These are phyloP conservation scores for Poicephalus meyeri DNA, from an alignment of 2,113 vertebrate species.

Conservation along the genomic window DNA sequence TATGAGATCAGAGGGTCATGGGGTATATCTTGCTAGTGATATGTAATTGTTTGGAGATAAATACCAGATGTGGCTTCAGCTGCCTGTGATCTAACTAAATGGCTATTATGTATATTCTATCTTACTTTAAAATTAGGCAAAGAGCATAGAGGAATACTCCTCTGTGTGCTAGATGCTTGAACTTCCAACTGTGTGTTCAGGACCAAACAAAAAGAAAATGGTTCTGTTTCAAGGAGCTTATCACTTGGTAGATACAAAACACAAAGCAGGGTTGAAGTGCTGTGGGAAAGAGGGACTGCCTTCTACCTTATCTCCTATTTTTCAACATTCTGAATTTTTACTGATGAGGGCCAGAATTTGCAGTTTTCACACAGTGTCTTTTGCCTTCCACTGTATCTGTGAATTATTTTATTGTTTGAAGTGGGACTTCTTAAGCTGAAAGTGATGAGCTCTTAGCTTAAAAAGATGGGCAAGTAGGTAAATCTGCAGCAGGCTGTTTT, in stretches of 20 bases:
- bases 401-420: not conserved
- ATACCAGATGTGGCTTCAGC: not conserved
- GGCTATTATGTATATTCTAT: slow-evolving; percentile 35
- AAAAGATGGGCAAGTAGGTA: not conserved
- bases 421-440: not conserved
- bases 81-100: slow-evolving; percentile 34
- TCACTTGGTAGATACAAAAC: not conserved
- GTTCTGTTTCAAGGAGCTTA: slow-evolving; percentile 19
- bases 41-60: slow-evolving; percentile 46
- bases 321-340: not conserved
- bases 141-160: not conserved
- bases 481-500: not conserved
- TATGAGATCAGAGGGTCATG: not conserved
- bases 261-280: slow-evolving; percentile 19
- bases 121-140: slow-evolving; percentile 41
- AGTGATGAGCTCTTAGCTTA: not conserved
- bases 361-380: not conserved
- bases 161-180: not conserved
- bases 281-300: not conserved
- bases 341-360: not conserved
- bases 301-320: not conserved
- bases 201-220: slow-evolving; percentile 40
- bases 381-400: not conserved
- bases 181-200: slow-evolving; percentile 31
- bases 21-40: slow-evolving; percentile 7